Conservation (phyloP, 2,113 vertebrate species). For the Nothocercus nigrocapillus region DNA sequence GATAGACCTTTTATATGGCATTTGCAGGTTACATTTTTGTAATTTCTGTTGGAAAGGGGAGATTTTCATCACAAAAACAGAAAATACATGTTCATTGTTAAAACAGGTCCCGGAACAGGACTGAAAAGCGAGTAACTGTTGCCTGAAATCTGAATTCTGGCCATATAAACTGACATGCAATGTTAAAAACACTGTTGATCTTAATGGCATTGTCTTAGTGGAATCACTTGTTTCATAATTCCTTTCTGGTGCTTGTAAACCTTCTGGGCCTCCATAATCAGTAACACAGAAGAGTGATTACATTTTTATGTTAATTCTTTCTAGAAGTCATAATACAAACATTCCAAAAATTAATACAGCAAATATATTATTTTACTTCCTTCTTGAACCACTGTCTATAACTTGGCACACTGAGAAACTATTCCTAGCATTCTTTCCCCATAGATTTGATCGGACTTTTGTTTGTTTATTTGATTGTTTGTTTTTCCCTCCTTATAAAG, state of each 20-base stretch:
- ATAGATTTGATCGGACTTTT: background rate
- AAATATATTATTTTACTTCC: background rate
- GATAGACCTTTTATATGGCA: background rate
- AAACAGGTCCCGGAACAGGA: background rate
- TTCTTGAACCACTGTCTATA: background rate
- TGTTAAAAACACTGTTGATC: background rate
- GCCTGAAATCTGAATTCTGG: background rate
- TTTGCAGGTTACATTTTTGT: background rate
- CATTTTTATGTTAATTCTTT: background rate
- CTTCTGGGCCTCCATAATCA: background rate
- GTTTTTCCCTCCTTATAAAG: background rate
- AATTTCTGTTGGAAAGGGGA: background rate
- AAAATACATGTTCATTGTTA: background rate
- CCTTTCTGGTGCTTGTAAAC: background rate
- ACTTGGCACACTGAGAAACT: background rate
- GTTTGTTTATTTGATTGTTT: no score
- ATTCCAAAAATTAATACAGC: background rate
- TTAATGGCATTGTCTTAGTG: background rate
- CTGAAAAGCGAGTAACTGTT: background rate
- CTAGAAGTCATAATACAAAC: background rate
- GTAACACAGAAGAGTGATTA: background rate
- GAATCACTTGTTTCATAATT: background rate
- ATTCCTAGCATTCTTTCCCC: background rate
- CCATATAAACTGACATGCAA: background rate
- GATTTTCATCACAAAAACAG: background rate